Base-by-base conservation (phyloP, 2,113 vertebrate species). In the Dolichotis patagonum region DNA sequence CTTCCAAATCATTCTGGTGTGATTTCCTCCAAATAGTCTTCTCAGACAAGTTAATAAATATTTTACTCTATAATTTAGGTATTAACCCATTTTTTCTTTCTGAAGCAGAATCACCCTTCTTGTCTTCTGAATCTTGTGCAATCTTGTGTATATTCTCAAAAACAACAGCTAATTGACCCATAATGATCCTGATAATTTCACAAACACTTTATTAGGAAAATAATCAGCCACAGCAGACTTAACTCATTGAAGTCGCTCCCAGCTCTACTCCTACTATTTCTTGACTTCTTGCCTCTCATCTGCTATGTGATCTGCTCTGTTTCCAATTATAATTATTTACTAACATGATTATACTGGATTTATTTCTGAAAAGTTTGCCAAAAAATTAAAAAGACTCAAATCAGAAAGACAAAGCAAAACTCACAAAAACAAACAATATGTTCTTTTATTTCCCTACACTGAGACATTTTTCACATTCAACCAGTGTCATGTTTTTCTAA, bases 201-300 rank as follows among this genome's bases (percentile, higher is more conserved):
- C 56, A 95, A 95, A 93, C 9, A 80, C 28, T 7, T 96, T 17
- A 7, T 94, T 87, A 85, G 49, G 52, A 95, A 94, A 94, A 56
- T 75, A 85, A 41, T 73, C 69, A 90, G 52, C 9, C 28, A 41
- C n/a, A 73, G 58, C 13, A 92, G 35, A 17, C 10, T 82, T 82
- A 52, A 69, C 14, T 17, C 41, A 78, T 88, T 93, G 41, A 78
- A 83, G 73, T 75, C 85, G 26, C 60, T 96, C 46, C 82, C 26
- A 88, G 35, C 1, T 83, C 63, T 85, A 24, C 32, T 91, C 7
- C 58, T 65, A 56, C 17, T 73, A 46, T 35, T 62, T 26, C 85
- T 94, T 65, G 32, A 62, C 90, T 95, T 85, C 46, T 80, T 35
- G 5, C 46, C 63, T 97, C 54, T 38, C 10, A 35, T 86, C 26